A percentile compares a stretch with the other conserved stretches of the same genome.
Evolutionary conservation across 2,113 vertebrate species (phyloP).

Genomic region (Camelus bactrianus): DNA sequence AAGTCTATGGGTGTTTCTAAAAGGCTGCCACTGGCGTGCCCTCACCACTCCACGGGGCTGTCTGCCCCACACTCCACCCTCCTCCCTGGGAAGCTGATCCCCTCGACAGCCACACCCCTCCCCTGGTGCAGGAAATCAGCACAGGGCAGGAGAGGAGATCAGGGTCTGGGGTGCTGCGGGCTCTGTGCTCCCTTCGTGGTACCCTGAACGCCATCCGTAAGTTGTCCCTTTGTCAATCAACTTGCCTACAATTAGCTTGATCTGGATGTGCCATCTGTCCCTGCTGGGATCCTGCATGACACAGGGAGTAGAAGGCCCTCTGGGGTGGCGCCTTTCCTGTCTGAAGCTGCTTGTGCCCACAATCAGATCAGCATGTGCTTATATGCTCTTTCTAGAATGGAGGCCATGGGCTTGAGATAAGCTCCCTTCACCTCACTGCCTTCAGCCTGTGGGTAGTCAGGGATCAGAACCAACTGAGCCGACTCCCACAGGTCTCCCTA

Average conservation of each 20-base stretch:
- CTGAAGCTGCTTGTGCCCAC: not conserved
- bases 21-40: not conserved
- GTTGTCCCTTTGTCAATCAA: not conserved
- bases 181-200: not conserved
- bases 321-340: not conserved
- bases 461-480: not conserved
- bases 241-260: not conserved
- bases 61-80: not conserved
- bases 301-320: not conserved
- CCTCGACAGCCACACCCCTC: not conserved
- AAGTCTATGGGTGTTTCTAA: not conserved
- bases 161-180: not conserved
- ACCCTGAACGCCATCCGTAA: not conserved
- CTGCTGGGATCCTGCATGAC: not conserved
- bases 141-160: not conserved
- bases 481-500: not conserved
- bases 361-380: not conserved
- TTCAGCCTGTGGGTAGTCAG: not conserved
- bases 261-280: not conserved
- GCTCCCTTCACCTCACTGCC: not conserved
- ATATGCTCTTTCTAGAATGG: not conserved
- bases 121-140: not conserved
- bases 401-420: not conserved
- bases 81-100: not conserved
- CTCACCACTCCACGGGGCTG: not conserved